Conservation (phyloP, 2,113 vertebrate genomes). For the Stictonetta naevosa region DNA sequence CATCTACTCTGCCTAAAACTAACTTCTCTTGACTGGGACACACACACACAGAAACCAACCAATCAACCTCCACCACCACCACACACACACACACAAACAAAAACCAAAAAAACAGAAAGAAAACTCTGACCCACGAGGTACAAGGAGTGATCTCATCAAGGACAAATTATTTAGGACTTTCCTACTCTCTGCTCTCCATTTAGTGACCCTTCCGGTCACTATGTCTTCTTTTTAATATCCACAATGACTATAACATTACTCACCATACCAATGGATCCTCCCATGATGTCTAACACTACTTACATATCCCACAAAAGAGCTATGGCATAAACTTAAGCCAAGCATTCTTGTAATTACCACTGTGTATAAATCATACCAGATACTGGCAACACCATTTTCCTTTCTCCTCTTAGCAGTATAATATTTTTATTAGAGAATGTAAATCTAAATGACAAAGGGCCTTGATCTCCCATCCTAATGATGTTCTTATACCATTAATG, state of each 20-base stretch:
- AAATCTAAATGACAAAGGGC: not conserved
- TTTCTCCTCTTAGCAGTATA: not conserved
- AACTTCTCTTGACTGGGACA: not conserved
- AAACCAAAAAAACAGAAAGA: not conserved
- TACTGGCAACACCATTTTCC: not conserved
- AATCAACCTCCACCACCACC: no score
- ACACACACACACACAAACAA: no score
- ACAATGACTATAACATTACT: not conserved
- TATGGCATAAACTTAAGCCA: not conserved
- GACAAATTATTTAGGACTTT: not conserved
- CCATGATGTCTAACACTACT: rapidly evolving
- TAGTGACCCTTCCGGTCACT: not conserved
- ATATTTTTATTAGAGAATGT: constrained; percentile 32
- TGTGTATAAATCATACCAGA: not conserved
- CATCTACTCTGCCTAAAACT: not conserved
- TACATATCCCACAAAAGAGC: not conserved
- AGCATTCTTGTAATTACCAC: not conserved
- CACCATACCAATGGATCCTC: not conserved
- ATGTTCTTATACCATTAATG: not conserved
- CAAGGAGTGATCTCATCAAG: not conserved
- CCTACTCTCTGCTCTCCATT: not conserved
- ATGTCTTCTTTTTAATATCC: not conserved
- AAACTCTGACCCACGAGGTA: not conserved
- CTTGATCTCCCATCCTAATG: not conserved
- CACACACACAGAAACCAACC: no score